Conservation (phyloP, 2,113 vertebrate genomes). For the Narcine bancroftii region DNA sequence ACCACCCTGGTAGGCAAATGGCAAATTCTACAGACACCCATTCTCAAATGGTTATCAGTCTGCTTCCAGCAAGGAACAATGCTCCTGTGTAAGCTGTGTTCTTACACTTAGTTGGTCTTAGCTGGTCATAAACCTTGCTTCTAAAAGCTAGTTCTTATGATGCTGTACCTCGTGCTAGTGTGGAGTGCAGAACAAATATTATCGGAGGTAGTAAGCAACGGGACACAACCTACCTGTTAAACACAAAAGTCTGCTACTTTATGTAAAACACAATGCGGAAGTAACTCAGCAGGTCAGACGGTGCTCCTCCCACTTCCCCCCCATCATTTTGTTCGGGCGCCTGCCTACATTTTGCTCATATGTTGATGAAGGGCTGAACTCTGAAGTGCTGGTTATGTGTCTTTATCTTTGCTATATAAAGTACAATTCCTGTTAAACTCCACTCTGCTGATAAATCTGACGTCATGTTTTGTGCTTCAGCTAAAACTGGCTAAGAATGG, state of each 20-base stretch:
- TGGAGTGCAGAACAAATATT: neutral
- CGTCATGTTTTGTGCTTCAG: neutral
- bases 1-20: neutral
- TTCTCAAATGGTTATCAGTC: neutral
- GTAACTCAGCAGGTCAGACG: too few species aligned
- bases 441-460: neutral
- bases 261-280: too few species aligned
- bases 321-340: too few species aligned
- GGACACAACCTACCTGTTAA: neutral
- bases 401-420: too few species aligned
- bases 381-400: too few species aligned
- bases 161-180: too few species aligned
- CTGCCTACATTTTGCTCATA: too few species aligned
- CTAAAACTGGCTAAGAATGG: neutral
- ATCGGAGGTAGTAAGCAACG: neutral
- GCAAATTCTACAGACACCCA: neutral
- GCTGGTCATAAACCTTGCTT: neutral
- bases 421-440: neutral
- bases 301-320: too few species aligned
- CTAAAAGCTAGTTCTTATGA: too few species aligned
- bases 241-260: too few species aligned
- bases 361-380: too few species aligned
- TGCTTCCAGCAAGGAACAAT: neutral
- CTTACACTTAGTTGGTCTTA: neutral
- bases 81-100: neutral